phyloP scores from a whole-genome alignment of 2,113 vertebrate genomes.

The Arenaria interpres region DNA sequence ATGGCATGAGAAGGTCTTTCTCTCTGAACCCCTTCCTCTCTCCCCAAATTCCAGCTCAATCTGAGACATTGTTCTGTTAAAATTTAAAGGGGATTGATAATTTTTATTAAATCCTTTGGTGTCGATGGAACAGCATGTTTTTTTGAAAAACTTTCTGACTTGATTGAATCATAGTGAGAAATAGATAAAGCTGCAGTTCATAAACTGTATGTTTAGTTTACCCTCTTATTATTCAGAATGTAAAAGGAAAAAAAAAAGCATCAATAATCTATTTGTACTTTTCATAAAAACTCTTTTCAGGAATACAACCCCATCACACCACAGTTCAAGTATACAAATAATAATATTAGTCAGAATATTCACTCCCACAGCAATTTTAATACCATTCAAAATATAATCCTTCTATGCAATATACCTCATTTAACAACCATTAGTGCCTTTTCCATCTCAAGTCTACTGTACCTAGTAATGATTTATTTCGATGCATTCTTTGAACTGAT shows the following conservation, averaged over 20 bases:
- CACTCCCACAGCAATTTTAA: slow-evolving; percentile 64
- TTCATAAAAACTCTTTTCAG: slow-evolving; percentile 44
- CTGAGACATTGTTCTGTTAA: background rate
- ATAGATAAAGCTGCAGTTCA: background rate
- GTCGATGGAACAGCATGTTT: background rate
- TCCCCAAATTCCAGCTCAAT: background rate
- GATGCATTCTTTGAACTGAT: slow-evolving; percentile 54
- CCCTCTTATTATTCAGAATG: background rate
- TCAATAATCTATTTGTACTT: slow-evolving; percentile 7
- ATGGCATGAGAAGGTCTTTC: background rate
- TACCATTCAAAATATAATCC: slow-evolving; percentile 65
- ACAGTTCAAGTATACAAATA: slow-evolving; percentile 44
- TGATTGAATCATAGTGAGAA: background rate
- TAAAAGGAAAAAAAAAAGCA: background rate
- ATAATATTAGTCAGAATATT: slow-evolving; percentile 57
- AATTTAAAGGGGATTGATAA: background rate
- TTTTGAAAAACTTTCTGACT: background rate
- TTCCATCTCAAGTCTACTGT: slow-evolving; percentile 52
- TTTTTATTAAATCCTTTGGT: background rate
- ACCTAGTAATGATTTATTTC: slow-evolving; percentile 73
- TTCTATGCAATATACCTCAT: slow-evolving; percentile 68
- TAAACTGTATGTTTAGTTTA: background rate
- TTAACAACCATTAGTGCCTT: slow-evolving; percentile 70
- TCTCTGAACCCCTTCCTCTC: background rate
- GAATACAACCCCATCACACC: slow-evolving; percentile 14